Conservation (phyloP, 2,797 vertebrate genomes). For the Poecilia gillii region DNA sequence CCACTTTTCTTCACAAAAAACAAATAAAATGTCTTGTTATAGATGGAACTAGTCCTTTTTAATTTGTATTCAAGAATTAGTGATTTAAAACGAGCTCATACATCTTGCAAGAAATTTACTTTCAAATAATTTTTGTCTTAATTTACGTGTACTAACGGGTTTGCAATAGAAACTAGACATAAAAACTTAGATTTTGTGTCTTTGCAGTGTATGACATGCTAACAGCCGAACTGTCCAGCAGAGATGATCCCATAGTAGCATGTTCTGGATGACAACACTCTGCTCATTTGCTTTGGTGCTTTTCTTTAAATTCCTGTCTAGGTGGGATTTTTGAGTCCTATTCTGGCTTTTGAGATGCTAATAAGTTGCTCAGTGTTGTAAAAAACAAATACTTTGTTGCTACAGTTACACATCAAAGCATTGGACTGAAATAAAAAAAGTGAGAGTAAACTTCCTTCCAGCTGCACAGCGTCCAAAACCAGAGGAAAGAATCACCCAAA, state of each 20-base stretch:
- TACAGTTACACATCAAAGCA: background rate
- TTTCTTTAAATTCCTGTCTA: background rate
- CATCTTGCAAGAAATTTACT: too few relatives aligned
- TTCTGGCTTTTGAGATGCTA: background rate
- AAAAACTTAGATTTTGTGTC: too few relatives aligned
- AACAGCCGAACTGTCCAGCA: background rate
- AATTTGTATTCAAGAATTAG: too few relatives aligned
- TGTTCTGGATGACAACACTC: background rate
- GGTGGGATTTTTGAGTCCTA: background rate
- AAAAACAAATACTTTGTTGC: background rate
- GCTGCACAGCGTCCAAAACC: background rate
- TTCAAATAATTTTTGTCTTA: too few relatives aligned
- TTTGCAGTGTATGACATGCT: background rate
- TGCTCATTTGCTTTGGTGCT: background rate
- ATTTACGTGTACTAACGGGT: too few relatives aligned
- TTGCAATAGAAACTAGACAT: too few relatives aligned
- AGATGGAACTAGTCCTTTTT: too few relatives aligned
- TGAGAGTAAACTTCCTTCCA: background rate
- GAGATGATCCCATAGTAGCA: background rate
- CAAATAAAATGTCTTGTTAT: too few relatives aligned
- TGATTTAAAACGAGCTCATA: too few relatives aligned
- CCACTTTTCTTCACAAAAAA: too few relatives aligned
- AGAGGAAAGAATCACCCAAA: background rate
- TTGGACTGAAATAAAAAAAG: background rate
- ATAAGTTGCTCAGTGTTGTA: background rate